Base-by-base conservation (phyloP, 1,140 invertebrate species). In the Panagrolaimus sp. region DNA sequence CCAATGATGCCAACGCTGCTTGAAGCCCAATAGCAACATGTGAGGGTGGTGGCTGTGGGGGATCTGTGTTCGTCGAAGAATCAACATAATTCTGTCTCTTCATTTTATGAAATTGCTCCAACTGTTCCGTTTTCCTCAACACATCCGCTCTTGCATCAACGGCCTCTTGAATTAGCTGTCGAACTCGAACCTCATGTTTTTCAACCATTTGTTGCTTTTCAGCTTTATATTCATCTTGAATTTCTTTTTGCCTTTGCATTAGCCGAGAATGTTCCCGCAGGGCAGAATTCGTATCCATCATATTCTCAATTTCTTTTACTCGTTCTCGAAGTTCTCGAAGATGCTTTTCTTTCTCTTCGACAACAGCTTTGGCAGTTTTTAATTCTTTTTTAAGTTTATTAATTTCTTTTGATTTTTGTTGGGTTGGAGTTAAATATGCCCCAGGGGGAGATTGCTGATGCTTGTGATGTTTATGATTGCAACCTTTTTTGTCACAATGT, bases 401-500 rank as follows among this genome's bases (percentile, higher is more conserved):
- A 8, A 80, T 73, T 58, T 83, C 80, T 43, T 73, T 69, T 32
- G 77, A 76, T 48, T 68, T 74, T 17, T 75, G 21, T 65, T 82
- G 80, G 2, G 81, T 81, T 12, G 79, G 79, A n/a, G 79, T 81
- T 17, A 81, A 47, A 71, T 81, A 81, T 2, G 64, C 52, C 28
- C 65, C 32, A 32, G 24, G 2, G 9, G 67, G 21, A 0, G 63
- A 32, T 4, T 69, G 75, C 17, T 46, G n/a, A 10, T 17, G 43
- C 12, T 21, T 17, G 14, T 15, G 47, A 63, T 47, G 46, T 64
- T 65, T 65, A 70, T 82, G 79, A 67, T 72, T 71, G 67, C 71
- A 79, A 12, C 81, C 79, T n/a, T 71, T 73, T 47, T 78, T 81
- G 58, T 83, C 78, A 66, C 79, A 81, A 67, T 81, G 79, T 43